A percentile compares a stretch with the other conserved stretches of the same genome.
Evolutionary conservation across 1,140 invertebrate genomes (phyloP).

Genomic region (Drosophila elegans): DNA sequence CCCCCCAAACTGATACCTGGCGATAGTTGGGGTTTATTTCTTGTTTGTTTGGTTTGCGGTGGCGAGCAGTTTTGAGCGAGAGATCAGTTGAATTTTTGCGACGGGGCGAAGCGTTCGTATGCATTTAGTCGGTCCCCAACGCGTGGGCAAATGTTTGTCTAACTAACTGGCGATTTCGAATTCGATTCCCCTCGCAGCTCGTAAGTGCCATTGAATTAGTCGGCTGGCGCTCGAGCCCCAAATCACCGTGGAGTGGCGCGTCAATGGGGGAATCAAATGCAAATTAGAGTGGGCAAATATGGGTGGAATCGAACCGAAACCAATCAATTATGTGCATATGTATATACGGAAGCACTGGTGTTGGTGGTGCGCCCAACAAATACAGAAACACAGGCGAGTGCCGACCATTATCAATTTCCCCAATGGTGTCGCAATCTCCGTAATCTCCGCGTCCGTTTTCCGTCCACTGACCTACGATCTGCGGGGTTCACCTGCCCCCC

Average conservation of each 20-base stretch:
- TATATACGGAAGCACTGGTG: not conserved
- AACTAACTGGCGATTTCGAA: slow-evolving; percentile 24
- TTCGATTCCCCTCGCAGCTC: slow-evolving; percentile 26
- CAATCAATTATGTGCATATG: slow-evolving; percentile 33
- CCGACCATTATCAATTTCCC: slow-evolving; percentile 34
- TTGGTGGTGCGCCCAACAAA: not conserved
- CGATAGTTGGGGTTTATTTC: slow-evolving; percentile 21
- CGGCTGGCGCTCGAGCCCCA: slow-evolving; percentile 10
- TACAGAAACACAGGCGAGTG: not conserved
- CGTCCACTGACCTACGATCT: slow-evolving; percentile 25
- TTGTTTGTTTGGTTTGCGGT: slow-evolving; percentile 21
- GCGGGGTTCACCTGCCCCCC: not conserved
- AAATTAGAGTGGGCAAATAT: slow-evolving; percentile 35
- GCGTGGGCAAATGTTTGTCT: slow-evolving; percentile 14
- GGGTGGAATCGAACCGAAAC: slow-evolving; percentile 4
- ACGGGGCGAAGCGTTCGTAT: slow-evolving; percentile 10
- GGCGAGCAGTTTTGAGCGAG: slow-evolving; percentile 30
- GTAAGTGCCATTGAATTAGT: slow-evolving; percentile 30
- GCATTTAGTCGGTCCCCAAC: not conserved
- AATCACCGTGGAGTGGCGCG: slow-evolving; percentile 11
- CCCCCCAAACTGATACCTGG: not conserved
- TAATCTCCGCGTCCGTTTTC: slow-evolving; percentile 30
- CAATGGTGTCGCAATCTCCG: slow-evolving; percentile 34
- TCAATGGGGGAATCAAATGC: slow-evolving; percentile 30
- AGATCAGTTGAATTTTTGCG: slow-evolving; percentile 45